Percentiles rank a stretch among this genome's conserved stretches.
These are phyloP conservation scores for Stegana nigrithorax DNA, from an alignment of 2,888 invertebrate genomes.

Conservation along the genomic window DNA sequence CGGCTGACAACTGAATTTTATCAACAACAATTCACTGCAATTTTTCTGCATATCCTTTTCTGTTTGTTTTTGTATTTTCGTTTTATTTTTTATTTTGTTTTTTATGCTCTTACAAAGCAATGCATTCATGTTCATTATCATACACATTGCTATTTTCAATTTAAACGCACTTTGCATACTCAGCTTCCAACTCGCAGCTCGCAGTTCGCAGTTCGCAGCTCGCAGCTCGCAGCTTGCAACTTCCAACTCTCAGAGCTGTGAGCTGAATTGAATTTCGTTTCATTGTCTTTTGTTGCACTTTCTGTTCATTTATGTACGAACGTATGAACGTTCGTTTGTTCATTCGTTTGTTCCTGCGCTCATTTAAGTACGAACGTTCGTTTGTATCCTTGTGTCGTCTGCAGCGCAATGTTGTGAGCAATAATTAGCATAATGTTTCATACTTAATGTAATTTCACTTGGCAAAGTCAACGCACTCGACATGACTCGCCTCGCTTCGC, in stretches of 20 bases:
- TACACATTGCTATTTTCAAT: constrained; percentile 54
- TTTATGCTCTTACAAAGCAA: too few species aligned
- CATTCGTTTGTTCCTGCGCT: neutral
- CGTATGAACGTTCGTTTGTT: neutral
- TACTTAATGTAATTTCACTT: constrained; percentile 60
- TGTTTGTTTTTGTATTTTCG: neutral
- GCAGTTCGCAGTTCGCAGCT: too few species aligned
- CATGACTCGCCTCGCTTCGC: neutral
- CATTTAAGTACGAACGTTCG: too few species aligned
- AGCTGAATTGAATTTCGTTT: constrained; percentile 59
- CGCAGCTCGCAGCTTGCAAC: too few species aligned
- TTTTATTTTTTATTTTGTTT: too few species aligned
- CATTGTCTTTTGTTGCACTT: constrained; percentile 44
- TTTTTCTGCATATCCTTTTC: too few species aligned
- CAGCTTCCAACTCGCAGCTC: too few species aligned
- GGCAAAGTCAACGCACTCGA: constrained; percentile 33
- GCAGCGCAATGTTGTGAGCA: constrained; percentile 51
- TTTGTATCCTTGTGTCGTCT: constrained; percentile 29
- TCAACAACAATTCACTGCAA: too few species aligned
- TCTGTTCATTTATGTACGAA: constrained; percentile 7
- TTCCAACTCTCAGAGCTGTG: constrained; percentile 15
- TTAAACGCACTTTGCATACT: constrained; percentile 11
- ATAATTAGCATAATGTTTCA: constrained; percentile 61
- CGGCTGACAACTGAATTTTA: too few species aligned
- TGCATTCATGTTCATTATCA: neutral